Percentiles rank a stretch among this genome's conserved stretches.
Evolutionary conservation across 2,888 invertebrate species (phyloP).

Genomic region (Azorinus chamasolen): DNA sequence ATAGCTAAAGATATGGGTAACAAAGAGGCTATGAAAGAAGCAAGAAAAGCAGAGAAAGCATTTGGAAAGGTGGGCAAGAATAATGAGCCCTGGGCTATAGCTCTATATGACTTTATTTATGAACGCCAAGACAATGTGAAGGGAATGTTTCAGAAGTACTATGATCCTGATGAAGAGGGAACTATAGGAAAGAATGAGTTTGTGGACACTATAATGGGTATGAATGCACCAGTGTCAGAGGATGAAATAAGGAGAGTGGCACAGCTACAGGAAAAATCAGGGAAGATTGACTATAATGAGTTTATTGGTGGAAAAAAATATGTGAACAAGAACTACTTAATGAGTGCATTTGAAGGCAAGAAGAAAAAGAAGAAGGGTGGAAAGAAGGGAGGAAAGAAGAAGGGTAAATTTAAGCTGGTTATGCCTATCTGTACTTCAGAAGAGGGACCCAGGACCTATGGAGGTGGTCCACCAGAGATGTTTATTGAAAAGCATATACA

Average conservation of each 20-base stretch:
- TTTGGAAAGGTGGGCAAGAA: constrained; percentile 85
- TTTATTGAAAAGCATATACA: constrained; percentile 84
- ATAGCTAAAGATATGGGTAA: constrained; percentile 85
- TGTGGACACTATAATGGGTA: constrained; percentile 76
- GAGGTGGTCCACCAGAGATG: constrained; percentile 84
- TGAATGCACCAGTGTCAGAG: constrained; percentile 82
- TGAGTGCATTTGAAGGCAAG: constrained; percentile 86
- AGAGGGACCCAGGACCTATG: constrained; percentile 82
- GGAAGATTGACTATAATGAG: constrained; percentile 83
- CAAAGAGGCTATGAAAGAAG: constrained; percentile 85
- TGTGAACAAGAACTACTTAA: constrained; percentile 85
- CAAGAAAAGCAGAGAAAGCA: constrained; percentile 85
- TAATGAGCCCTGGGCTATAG: constrained; percentile 84
- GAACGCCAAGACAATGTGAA: constrained; percentile 76
- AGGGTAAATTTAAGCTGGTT: constrained; percentile 85
- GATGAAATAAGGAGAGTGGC: constrained; percentile 81
- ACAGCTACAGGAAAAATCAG: constrained; percentile 81
- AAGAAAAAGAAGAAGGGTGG: constrained; percentile 85
- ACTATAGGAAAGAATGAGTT: constrained; percentile 81
- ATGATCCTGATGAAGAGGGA: constrained; percentile 82
- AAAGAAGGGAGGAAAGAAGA: constrained; percentile 81
- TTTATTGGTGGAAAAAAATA: constrained; percentile 86
- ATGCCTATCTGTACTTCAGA: constrained; percentile 85
- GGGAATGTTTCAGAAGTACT: constrained; percentile 80
- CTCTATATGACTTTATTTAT: constrained; percentile 84